phyloP scores from a whole-genome alignment of 1,140 invertebrate species.

The Camponotus vicinus region DNA sequence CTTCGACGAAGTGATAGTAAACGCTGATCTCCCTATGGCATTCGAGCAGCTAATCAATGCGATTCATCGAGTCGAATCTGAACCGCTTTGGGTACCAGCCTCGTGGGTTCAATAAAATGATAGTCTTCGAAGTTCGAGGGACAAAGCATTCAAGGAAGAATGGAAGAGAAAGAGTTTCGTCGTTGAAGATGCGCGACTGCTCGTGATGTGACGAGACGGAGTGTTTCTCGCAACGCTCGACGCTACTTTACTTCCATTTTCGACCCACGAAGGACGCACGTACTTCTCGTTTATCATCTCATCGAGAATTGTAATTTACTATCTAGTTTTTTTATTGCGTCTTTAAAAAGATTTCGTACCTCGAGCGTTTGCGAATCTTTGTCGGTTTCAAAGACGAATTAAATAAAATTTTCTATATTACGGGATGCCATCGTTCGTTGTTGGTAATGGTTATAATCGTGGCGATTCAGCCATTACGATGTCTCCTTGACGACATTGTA shows the following conservation, averaged over 20 bases:
- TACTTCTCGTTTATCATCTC: slow-evolving; percentile 34
- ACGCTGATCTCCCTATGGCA: slow-evolving; percentile 94
- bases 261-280: not conserved
- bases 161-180: not conserved
- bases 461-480: slow-evolving; percentile 1
- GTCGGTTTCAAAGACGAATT: slow-evolving; percentile 36
- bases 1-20: slow-evolving; percentile 97
- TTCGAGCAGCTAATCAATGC: slow-evolving; percentile 95
- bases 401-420: slow-evolving; percentile 37
- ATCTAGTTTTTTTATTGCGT: slow-evolving; percentile 30
- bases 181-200: not conserved
- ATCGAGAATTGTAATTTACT: slow-evolving; percentile 46
- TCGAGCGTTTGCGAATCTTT: slow-evolving; percentile 32
- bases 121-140: not conserved
- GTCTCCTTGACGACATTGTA: not conserved
- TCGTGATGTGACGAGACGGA: slow-evolving; percentile 9
- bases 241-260: slow-evolving; percentile 37
- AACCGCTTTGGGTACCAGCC: slow-evolving; percentile 98
- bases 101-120: slow-evolving; percentile 94
- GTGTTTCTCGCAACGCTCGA: slow-evolving; percentile 27
- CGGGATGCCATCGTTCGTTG: slow-evolving; percentile 14
- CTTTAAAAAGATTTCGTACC: slow-evolving; percentile 57
- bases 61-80: slow-evolving; percentile 95
- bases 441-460: not conserved
- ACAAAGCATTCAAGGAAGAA: not conserved